phyloP scores from a whole-genome alignment of 2,113 vertebrate species.

The Oenanthe melanoleuca region DNA sequence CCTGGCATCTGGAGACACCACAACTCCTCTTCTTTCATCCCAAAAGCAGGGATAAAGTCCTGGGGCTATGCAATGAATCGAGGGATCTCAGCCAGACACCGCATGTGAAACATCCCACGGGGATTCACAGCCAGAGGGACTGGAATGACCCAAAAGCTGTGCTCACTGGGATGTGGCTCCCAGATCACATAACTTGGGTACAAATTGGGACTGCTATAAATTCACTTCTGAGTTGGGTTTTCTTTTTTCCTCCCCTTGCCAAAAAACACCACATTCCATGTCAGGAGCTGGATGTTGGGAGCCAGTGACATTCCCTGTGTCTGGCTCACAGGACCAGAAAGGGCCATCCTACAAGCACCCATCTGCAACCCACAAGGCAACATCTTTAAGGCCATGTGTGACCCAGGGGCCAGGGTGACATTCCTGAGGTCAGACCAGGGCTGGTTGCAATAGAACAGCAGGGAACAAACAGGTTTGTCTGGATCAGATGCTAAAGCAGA shows the following conservation, averaged over 20 bases:
- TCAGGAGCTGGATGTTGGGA: not conserved
- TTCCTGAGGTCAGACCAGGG: not conserved
- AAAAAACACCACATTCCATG: not conserved
- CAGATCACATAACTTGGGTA: not conserved
- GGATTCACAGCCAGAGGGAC: not conserved
- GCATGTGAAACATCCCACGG: accelerated
- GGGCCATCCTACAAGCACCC: not conserved
- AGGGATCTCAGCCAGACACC: not conserved
- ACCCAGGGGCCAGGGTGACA: not conserved
- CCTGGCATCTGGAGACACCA: not conserved
- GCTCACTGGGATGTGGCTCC: not conserved
- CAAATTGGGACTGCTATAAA: not conserved
- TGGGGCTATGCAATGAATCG: not conserved
- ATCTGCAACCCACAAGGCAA: not conserved
- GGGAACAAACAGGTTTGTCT: not conserved
- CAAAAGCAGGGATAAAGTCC: not conserved
- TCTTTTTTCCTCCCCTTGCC: accelerated
- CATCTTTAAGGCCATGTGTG: not conserved
- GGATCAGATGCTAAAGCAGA: not conserved
- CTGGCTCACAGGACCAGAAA: not conserved
- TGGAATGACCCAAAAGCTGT: not conserved
- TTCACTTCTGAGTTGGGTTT: not conserved
- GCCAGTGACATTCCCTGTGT: not conserved
- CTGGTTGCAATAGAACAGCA: not conserved
- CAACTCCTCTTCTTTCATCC: not conserved